These are phyloP conservation scores for Ecdyonurus torrentis DNA, from an alignment of 2,888 invertebrate genomes.

Conservation along the genomic window DNA sequence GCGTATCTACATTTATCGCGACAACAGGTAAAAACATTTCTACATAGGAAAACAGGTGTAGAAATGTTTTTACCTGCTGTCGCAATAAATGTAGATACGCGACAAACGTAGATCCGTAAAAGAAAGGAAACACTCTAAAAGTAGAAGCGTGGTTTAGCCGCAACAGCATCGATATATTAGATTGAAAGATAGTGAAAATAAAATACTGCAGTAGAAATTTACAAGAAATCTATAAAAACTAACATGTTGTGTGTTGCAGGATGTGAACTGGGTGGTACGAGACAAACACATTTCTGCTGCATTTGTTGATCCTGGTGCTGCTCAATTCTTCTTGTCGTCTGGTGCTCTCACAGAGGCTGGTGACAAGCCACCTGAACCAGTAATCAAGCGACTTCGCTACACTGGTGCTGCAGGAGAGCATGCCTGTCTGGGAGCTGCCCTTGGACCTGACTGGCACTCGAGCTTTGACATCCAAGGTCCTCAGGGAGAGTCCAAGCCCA, in stretches of 20 bases:
- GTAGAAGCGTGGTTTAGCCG: too few species aligned
- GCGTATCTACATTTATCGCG: too few species aligned
- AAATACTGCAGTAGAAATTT: too few species aligned
- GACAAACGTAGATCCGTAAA: too few species aligned
- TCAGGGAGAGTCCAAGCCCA: slow-evolving; percentile 24
- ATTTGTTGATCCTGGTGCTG: slow-evolving; percentile 91
- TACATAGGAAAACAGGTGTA: too few species aligned
- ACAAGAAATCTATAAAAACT: too few species aligned
- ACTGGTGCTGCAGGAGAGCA: slow-evolving; percentile 32
- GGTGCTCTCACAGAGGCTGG: slow-evolving; percentile 5
- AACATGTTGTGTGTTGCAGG: slow-evolving; percentile 17
- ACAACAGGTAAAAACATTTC: too few species aligned
- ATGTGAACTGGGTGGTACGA: slow-evolving; percentile 86
- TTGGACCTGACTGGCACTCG: slow-evolving; percentile 94
- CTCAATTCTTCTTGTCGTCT: slow-evolving; percentile 64
- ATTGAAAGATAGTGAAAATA: too few species aligned
- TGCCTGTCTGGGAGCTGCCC: slow-evolving; percentile 55
- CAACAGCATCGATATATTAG: too few species aligned
- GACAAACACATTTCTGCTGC: slow-evolving; percentile 85
- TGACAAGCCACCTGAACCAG: slow-evolving; percentile 7
- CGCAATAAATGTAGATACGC: too few species aligned
- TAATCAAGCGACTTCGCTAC: slow-evolving; percentile 47
- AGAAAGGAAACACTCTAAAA: too few species aligned
- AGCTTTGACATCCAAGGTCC: slow-evolving; percentile 41
- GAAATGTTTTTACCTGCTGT: too few species aligned